A percentile compares a stretch with the other conserved stretches of the same genome.
These are phyloP conservation scores for Morpho helenor DNA, from an alignment of 2,888 invertebrate species.

Conservation along the genomic window DNA sequence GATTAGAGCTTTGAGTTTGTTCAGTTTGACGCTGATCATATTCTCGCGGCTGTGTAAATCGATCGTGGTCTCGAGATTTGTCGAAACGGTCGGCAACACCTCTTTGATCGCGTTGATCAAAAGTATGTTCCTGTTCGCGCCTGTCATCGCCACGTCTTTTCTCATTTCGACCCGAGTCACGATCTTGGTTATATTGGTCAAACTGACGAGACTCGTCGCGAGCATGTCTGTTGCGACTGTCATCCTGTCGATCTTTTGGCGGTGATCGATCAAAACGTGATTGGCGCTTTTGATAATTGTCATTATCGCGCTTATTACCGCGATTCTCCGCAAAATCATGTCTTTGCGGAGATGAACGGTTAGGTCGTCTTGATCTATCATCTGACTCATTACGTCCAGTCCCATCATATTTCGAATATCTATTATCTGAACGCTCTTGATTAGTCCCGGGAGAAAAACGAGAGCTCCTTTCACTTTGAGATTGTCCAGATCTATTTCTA, in stretches of 20 bases:
- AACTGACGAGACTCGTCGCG: conserved; percentile 1
- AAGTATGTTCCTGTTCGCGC: background rate
- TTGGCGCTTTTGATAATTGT: background rate
- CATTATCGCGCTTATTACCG: background rate
- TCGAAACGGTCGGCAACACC: background rate
- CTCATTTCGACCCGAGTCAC: background rate
- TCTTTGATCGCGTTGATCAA: background rate
- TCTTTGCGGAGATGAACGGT: background rate
- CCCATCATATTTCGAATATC: background rate
- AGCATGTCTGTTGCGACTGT: background rate
- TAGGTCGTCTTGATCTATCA: background rate
- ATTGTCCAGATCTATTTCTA: background rate
- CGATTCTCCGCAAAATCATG: background rate
- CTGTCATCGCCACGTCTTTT: background rate
- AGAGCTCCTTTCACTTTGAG: background rate
- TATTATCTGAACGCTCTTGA: background rate
- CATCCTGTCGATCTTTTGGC: conserved; percentile 2
- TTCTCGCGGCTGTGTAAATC: background rate
- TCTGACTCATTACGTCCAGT: background rate
- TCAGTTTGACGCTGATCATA: background rate
- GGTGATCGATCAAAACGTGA: conserved; percentile 5
- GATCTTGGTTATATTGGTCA: background rate
- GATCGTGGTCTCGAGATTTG: background rate
- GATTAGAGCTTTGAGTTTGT: background rate
- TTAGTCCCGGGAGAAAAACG: background rate